phyloP scores from a whole-genome alignment of 2,888 invertebrate genomes.

The Gryllus longicercus region DNA sequence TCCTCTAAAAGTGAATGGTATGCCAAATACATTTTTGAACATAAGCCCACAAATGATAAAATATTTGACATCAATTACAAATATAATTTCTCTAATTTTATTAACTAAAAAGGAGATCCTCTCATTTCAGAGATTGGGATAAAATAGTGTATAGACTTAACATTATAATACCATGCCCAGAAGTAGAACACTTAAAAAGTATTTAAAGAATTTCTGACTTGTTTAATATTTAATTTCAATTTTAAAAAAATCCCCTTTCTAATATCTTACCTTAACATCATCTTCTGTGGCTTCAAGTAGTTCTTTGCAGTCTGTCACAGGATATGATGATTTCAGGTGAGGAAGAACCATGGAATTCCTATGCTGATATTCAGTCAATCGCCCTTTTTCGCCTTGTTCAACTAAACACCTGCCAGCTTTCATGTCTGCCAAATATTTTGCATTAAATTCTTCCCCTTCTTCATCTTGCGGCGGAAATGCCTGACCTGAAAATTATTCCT shows the following conservation, averaged over 20 bases:
- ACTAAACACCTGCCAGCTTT: neutral
- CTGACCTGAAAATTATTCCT: neutral
- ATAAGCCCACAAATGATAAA: no score
- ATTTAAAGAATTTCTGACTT: no score
- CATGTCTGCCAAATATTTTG: neutral
- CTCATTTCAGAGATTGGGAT: neutral
- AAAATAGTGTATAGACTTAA: neutral
- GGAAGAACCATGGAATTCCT: neutral
- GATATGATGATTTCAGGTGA: neutral
- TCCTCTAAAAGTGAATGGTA: no score
- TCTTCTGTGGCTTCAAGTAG: neutral
- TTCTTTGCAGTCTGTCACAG: neutral
- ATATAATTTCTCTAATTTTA: neutral
- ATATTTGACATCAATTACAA: neutral
- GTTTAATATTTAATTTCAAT: neutral
- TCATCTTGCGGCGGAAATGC: neutral
- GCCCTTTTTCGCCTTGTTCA: neutral
- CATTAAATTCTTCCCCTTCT: slow-evolving; percentile 17
- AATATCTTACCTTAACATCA: neutral
- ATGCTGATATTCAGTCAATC: neutral
- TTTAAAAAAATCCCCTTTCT: neutral
- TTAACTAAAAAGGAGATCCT: neutral
- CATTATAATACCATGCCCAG: no score
- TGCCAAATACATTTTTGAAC: no score
- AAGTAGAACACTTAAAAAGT: no score